phyloP scores from a whole-genome alignment of 2,888 invertebrate species.

The Spilosoma lubricipeda region DNA sequence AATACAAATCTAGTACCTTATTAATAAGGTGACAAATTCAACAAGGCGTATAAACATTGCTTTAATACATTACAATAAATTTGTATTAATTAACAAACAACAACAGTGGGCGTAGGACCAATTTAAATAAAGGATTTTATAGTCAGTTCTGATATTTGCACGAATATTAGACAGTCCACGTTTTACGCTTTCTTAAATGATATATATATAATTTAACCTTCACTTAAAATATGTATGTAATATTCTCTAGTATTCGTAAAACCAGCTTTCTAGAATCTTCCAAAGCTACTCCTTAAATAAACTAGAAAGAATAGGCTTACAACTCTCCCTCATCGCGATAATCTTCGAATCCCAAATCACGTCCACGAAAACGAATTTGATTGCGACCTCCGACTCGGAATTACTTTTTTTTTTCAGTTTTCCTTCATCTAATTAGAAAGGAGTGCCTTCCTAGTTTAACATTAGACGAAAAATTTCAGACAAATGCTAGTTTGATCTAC shows the following conservation, averaged over 20 bases:
- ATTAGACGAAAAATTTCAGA: background rate
- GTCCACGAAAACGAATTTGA: conserved; percentile 10
- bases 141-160: background rate
- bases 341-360: conserved; percentile 8
- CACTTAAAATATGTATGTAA: background rate
- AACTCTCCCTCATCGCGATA: background rate
- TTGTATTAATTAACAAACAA: conserved; percentile 12
- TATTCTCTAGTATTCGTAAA: background rate
- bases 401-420: conserved; percentile 5
- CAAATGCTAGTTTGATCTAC: background rate
- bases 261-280: background rate
- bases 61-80: conserved; percentile 9
- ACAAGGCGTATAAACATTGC: conserved; percentile 9
- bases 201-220: background rate
- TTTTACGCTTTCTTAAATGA: background rate
- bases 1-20: conserved; percentile 6
- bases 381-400: background rate
- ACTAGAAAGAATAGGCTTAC: background rate
- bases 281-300: background rate
- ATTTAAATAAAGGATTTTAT: conserved; percentile 5
- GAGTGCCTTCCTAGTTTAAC: background rate
- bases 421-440: conserved; percentile 5
- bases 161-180: too few relatives aligned
- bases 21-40: conserved; percentile 12
- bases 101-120: background rate